These are phyloP conservation scores for Ginglymostoma cirratum DNA, from an alignment of 2,113 vertebrate genomes.

Conservation along the genomic window DNA sequence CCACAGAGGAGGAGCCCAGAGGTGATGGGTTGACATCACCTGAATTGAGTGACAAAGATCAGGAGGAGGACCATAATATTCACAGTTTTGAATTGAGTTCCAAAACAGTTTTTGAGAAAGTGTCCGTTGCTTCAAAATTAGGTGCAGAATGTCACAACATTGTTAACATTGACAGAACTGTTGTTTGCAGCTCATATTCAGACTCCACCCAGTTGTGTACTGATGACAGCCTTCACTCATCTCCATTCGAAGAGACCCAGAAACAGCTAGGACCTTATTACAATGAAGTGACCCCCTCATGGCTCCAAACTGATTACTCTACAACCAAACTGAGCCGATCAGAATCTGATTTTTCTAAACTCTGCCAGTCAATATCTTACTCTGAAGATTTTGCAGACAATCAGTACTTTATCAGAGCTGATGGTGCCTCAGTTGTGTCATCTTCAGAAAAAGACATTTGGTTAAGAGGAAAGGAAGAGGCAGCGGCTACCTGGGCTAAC, in stretches of 20 bases:
- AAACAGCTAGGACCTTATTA: conserved; percentile 71
- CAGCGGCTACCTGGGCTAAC: conserved; percentile 65
- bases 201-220: conserved; percentile 59
- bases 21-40: conserved; percentile 80
- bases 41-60: conserved; percentile 78
- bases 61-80: conserved; percentile 75
- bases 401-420: conserved; percentile 77
- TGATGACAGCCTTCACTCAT: conserved; percentile 55
- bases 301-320: conserved; percentile 90
- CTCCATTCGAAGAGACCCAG: conserved; percentile 59
- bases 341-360: conserved; percentile 92
- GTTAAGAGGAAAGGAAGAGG: conserved; percentile 81
- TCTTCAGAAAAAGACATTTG: conserved; percentile 92
- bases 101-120: conserved; percentile 70
- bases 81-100: conserved; percentile 80
- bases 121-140: conserved; percentile 62
- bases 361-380: conserved; percentile 79
- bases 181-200: conserved; percentile 59
- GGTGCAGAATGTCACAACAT: conserved; percentile 51
- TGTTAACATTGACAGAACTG: conserved; percentile 55
- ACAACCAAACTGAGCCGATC: conserved; percentile 88
- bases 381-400: conserved; percentile 94
- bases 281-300: conserved; percentile 70
- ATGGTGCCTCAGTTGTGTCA: conserved; percentile 81
- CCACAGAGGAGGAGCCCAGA: conserved; percentile 67